A percentile compares a stretch with the other conserved stretches of the same genome.
Conservation (phyloP, 1,140 invertebrate genomes). For the Plectrocnemia conspersa region DNA sequence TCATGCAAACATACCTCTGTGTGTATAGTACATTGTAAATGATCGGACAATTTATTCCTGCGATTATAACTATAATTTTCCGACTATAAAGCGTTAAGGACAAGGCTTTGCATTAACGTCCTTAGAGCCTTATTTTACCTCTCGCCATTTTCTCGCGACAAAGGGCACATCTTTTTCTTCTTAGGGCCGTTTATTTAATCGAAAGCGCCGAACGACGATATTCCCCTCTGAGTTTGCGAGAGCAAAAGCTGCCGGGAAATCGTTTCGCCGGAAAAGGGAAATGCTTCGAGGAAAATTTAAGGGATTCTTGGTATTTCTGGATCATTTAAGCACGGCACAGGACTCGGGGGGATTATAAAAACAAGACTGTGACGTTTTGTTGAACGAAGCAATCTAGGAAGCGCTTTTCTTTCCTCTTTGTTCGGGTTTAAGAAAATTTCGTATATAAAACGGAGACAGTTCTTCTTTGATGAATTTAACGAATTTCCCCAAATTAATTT, state of each 20-base stretch:
- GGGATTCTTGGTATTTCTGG: constrained; percentile 35
- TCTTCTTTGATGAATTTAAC: no score
- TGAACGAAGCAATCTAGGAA: constrained; percentile 33
- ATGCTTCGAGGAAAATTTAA: constrained; percentile 32
- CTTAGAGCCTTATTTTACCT: constrained; percentile 15
- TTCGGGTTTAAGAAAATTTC: no score
- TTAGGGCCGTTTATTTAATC: constrained; percentile 33
- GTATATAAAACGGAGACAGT: no score
- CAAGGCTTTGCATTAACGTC: constrained; percentile 13
- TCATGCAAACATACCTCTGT: no score
- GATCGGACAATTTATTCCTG: no score
- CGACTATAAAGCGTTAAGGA: constrained; percentile 13
- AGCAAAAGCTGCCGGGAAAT: constrained; percentile 20
- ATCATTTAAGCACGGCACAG: constrained; percentile 33
- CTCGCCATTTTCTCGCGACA: constrained; percentile 24
- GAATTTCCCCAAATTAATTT: no score
- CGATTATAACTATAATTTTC: constrained; percentile 18
- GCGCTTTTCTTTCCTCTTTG: constrained; percentile 27
- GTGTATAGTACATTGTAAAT: no score
- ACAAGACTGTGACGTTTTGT: constrained; percentile 34
- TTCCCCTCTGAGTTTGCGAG: constrained; percentile 15
- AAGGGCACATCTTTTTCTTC: constrained; percentile 30
- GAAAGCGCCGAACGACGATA: constrained; percentile 25
- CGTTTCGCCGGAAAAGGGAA: constrained; percentile 14
- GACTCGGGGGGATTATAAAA: constrained; percentile 36